phyloP scores from a whole-genome alignment of 2,888 invertebrate genomes.

The Scrobipalpa costella region DNA sequence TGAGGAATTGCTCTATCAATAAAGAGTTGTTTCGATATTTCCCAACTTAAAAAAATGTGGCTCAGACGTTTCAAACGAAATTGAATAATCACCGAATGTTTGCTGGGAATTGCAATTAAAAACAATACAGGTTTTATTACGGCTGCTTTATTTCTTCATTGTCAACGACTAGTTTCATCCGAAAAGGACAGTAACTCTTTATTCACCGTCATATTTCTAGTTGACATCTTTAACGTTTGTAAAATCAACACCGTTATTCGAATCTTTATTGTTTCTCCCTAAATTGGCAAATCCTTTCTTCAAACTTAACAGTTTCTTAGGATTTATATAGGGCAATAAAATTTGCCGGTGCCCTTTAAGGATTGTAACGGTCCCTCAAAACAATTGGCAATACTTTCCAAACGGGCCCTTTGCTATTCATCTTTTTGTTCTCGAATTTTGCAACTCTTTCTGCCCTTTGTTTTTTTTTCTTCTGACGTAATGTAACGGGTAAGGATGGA shows the following conservation, averaged over 20 bases:
- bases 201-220: constrained; percentile 10
- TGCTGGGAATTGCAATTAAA: background rate
- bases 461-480: constrained; percentile 44
- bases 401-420: constrained; percentile 44
- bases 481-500: constrained; percentile 41
- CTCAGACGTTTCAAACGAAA: background rate
- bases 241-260: constrained; percentile 35
- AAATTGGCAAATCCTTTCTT: constrained; percentile 41
- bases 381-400: constrained; percentile 41
- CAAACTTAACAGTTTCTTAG: constrained; percentile 31
- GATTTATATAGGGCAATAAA: constrained; percentile 62
- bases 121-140: background rate
- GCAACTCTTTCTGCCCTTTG: constrained; percentile 57
- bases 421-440: constrained; percentile 56
- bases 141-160: background rate
- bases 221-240: background rate
- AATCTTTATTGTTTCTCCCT: constrained; percentile 32
- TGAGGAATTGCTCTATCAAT: no score
- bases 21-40: background rate
- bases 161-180: background rate
- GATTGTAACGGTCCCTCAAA: constrained; percentile 52
- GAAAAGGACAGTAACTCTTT: constrained; percentile 10
- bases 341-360: constrained; percentile 49
- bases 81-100: no score
- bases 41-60: background rate